phyloP scores from a whole-genome alignment of 2,797 vertebrate species.

The Anguilla obscura region DNA sequence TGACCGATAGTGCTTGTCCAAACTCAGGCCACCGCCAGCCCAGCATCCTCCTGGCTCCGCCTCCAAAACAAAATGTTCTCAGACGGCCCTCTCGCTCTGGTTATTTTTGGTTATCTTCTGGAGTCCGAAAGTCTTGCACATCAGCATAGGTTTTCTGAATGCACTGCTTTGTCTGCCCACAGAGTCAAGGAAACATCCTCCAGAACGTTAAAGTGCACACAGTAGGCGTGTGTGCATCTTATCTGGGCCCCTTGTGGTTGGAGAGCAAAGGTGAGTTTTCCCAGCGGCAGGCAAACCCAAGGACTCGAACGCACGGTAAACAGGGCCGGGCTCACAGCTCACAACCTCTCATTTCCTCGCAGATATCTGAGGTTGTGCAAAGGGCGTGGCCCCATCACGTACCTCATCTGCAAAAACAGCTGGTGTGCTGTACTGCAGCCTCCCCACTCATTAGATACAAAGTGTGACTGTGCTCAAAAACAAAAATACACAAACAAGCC shows the following conservation, averaged over 20 bases:
- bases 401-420: background rate
- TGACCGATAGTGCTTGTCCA: background rate
- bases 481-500: constrained; percentile 45
- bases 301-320: constrained; percentile 27
- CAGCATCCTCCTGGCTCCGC: background rate
- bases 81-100: background rate
- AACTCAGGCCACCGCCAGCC: background rate
- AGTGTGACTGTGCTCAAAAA: constrained; percentile 47
- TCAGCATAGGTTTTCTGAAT: background rate
- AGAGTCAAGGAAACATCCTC: background rate
- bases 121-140: background rate
- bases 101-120: background rate
- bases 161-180: background rate
- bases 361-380: background rate
- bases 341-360: background rate
- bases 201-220: background rate
- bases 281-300: background rate
- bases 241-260: background rate
- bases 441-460: constrained; percentile 35
- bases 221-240: background rate
- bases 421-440: constrained; percentile 19
- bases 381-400: background rate
- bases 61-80: background rate
- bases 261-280: background rate
- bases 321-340: background rate